Evolutionary conservation across 1,140 invertebrate genomes (phyloP).

Genomic region (Cherax destructor): DNA sequence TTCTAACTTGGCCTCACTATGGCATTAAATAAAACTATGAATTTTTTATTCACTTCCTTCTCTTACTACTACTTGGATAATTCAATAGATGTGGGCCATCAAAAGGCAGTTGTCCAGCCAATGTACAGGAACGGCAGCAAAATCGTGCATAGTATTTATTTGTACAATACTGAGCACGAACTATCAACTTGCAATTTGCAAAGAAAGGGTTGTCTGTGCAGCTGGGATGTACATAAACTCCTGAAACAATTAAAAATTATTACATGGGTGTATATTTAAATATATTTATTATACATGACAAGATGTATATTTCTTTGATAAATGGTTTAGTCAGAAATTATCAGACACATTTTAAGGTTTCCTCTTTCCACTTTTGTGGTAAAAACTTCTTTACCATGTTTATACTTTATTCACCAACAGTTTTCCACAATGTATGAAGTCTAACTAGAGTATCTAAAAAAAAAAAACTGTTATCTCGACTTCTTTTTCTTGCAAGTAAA

Average conservation of each 20-base stretch:
- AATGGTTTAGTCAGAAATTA: too few species aligned
- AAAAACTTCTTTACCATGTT: too few species aligned
- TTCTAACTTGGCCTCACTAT: background rate
- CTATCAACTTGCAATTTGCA: constrained; percentile 91
- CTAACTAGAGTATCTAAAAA: too few species aligned
- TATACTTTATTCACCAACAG: too few species aligned
- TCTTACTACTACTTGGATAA: constrained; percentile 28
- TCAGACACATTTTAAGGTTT: too few species aligned
- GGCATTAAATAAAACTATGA: background rate
- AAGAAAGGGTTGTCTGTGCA: constrained; percentile 93
- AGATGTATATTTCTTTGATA: too few species aligned
- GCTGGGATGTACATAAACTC: constrained; percentile 83
- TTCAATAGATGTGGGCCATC: constrained; percentile 75
- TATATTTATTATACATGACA: too few species aligned
- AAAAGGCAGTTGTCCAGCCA: constrained; percentile 84
- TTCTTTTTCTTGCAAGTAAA: too few species aligned
- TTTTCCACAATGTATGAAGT: too few species aligned
- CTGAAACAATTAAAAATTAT: constrained; percentile 75
- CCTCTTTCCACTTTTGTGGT: too few species aligned
- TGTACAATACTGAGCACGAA: constrained; percentile 86
- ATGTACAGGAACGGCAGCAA: constrained; percentile 93
- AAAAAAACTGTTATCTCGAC: too few species aligned
- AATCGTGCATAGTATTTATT: constrained; percentile 94
- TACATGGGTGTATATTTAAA: background rate
- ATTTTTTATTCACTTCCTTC: constrained; percentile 33